phyloP scores from a whole-genome alignment of 2,888 invertebrate species.

The Gerosis bhagava region DNA sequence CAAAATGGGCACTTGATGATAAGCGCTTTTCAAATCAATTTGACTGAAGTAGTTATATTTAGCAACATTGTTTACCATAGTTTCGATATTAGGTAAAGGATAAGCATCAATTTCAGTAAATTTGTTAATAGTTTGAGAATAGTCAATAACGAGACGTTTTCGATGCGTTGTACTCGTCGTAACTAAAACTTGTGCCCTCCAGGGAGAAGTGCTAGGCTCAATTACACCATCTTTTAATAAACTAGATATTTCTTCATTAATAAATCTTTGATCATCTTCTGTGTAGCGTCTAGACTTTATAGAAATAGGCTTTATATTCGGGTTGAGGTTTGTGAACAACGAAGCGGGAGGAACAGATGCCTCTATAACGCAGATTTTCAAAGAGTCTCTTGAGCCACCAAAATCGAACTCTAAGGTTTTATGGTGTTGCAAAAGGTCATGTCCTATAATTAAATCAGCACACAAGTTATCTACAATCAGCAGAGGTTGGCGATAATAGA shows the following conservation, averaged over 20 bases:
- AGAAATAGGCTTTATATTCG: not conserved
- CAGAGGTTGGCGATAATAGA: too few species aligned
- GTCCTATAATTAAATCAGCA: slow-evolving; percentile 4
- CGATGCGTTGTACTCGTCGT: too few species aligned
- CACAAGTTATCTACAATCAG: too few species aligned
- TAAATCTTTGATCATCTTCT: not conserved
- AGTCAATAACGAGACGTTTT: slow-evolving; percentile 1
- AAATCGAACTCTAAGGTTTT: not conserved
- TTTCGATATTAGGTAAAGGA: slow-evolving; percentile 2
- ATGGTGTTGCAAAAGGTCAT: slow-evolving; percentile 2
- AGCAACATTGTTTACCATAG: not conserved
- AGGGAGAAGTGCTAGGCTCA: slow-evolving; percentile 1
- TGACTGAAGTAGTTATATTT: slow-evolving; percentile 13
- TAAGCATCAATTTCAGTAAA: slow-evolving; percentile 1
- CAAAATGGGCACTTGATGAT: slow-evolving; percentile 25
- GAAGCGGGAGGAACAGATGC: slow-evolving; percentile 1
- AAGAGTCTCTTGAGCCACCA: not conserved
- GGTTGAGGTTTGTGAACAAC: not conserved
- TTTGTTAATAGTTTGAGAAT: slow-evolving; percentile 2
- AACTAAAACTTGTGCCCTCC: slow-evolving; percentile 1
- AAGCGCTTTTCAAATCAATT: slow-evolving; percentile 25
- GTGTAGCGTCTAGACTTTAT: not conserved
- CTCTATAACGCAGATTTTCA: not conserved
- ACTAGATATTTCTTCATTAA: not conserved
- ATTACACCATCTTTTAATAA: not conserved